Base-by-base conservation (phyloP, 1,140 invertebrate genomes). In the Pseudomyrmex concolor region DNA sequence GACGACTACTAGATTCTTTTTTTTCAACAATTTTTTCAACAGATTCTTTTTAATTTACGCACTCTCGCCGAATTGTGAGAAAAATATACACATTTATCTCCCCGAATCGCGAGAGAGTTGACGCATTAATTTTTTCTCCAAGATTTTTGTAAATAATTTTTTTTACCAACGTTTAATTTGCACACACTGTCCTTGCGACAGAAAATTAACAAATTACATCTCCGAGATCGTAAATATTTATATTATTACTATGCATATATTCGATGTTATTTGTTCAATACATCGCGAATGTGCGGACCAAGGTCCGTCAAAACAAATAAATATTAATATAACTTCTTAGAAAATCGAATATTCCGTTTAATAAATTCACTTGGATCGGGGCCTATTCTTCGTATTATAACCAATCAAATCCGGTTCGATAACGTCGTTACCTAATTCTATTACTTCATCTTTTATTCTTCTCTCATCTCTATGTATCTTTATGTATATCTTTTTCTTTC, bases 341-440 rank as follows among this genome's bases (percentile, higher is more conserved):
- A 68, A 70, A 48, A 55, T 78, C 19, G 48, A 25, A 57, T 67
- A 77, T 70, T 1, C 7, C 19, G 51, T 51, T 59, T 57, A 19
- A 15, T 70, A 34, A 34, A 70, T 57, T 17, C 63, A 55, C 34
- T 77, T 55, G 74, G 63, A 55, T 34, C 48, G 57, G 57, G 50
- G 13, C 62, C n/a, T 67, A 70, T 78, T 78, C 70, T 19, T 70
- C 64, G 68, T 78, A 78, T 78, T 57, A 25, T 3, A 54, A 78
- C 70, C 12, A 68, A 68, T 22, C 51, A 2, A 19, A 15, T 70
- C 34, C 17, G 45, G 17, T 9, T 3, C 34, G 43, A 78, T 59
- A 70, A 43, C 54, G 17, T 54, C 8, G 13, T 25, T 68, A 51
- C 17, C 43, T 43, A 78, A 70, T 78, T 68, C 25, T 43, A 78